phyloP scores from a whole-genome alignment of 2,797 vertebrate genomes.

The Acrossocheilus fasciatus region DNA sequence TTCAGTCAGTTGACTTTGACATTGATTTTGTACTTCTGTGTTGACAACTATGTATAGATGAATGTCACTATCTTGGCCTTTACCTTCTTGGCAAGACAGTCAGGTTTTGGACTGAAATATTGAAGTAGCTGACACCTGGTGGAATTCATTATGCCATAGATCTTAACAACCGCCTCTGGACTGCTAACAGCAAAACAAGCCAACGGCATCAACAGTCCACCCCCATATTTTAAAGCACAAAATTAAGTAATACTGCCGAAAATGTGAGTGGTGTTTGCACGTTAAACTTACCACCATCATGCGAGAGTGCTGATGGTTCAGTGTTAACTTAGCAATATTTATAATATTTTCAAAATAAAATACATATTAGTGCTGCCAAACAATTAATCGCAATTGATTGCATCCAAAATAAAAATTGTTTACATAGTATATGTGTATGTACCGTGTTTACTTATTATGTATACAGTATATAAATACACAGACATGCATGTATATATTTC shows the following conservation, averaged over 20 bases:
- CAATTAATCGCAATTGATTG: too few relatives aligned
- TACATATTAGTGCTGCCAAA: too few relatives aligned
- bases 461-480: too few relatives aligned
- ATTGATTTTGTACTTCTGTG: conserved; percentile 20
- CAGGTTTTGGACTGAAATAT: conserved; percentile 9
- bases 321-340: too few relatives aligned
- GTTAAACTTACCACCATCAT: background rate
- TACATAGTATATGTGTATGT: too few relatives aligned
- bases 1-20: conserved; percentile 20
- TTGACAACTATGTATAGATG: background rate
- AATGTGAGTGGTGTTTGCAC: background rate
- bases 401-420: too few relatives aligned
- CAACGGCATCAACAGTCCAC: conserved; percentile 29
- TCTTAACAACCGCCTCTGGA: conserved; percentile 33
- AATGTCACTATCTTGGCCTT: background rate
- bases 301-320: background rate
- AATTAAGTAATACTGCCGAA: background rate
- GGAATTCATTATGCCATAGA: conserved; percentile 27
- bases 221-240: conserved; percentile 6
- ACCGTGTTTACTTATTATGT: too few relatives aligned
- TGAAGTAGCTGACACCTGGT: conserved; percentile 5
- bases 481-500: too few relatives aligned
- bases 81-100: conserved; percentile 1
- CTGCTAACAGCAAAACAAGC: conserved; percentile 31
- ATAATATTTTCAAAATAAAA: too few relatives aligned